These are phyloP conservation scores for Carettochelys insculpta DNA, from an alignment of 2,113 vertebrate species.

Conservation along the genomic window DNA sequence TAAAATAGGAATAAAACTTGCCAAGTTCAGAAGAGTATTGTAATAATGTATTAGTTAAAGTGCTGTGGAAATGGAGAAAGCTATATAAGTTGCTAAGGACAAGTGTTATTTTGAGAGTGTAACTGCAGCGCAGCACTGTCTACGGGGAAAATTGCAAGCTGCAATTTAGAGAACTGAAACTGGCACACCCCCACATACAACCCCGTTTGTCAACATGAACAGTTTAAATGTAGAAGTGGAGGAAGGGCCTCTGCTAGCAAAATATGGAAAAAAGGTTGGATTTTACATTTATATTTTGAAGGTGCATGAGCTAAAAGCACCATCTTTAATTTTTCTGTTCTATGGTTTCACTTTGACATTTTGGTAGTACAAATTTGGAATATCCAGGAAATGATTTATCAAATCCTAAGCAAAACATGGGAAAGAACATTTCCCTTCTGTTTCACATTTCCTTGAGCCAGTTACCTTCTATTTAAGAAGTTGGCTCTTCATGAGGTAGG, in stretches of 20 bases:
- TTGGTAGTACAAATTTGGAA: too few species aligned
- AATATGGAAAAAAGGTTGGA: neutral
- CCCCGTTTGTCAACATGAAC: neutral
- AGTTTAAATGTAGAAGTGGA: neutral
- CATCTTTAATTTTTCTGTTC: neutral
- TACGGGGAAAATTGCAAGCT: neutral
- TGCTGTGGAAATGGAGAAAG: neutral
- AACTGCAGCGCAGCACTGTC: neutral
- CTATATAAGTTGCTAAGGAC: neutral
- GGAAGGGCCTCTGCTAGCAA: neutral
- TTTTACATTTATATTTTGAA: neutral
- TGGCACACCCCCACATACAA: neutral
- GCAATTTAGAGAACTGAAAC: neutral
- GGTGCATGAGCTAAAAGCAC: neutral
- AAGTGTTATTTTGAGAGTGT: neutral
- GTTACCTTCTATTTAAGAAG: neutral
- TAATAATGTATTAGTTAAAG: neutral
- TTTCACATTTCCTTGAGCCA: neutral
- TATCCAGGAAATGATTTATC: neutral
- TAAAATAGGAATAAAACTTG: neutral
- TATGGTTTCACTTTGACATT: neutral
- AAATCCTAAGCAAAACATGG: neutral
- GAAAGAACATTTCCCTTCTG: neutral
- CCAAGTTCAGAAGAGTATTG: neutral
- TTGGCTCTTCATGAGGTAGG: neutral